Evolutionary conservation across 1,140 invertebrate genomes (phyloP), one percentile per base, ranked within the genome.

Genomic region (Plectus sambesii): DNA sequence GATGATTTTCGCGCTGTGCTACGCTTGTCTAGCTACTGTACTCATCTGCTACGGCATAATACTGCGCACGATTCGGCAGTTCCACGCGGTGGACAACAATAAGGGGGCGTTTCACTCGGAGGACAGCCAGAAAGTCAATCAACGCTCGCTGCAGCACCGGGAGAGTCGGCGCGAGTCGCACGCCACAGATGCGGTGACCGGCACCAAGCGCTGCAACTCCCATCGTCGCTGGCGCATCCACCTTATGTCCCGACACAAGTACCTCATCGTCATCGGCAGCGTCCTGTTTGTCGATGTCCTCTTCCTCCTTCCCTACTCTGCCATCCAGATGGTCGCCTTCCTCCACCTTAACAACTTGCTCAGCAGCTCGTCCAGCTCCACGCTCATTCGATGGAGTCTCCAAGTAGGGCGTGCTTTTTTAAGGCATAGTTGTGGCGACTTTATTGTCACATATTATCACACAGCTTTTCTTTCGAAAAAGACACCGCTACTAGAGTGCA

Each of bases 161-260:
- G n/a, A n/a, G n/a, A n/a, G n/a, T 15, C 39, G 35, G 26, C 27
- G 23, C 25, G 41, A 52, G 40, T 17, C 30, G 24, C 42, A 56
- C 19, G 55, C 52, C n/a, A 36, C 33, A 24, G 29, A 27, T 19
- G 27, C 55, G n/a, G 40, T 42, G 24, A 25, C 26, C 27, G 23
- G 4, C 47, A 25, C 4, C 33, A 50, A 37, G n/a, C 17, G 41
- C 1, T 42, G 46, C 3, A 49, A 44, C 25, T 24, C 15, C 23
- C 27, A 46, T 30, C 29, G 52, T 22, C 40, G 42, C 20, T 55
- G 51, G 53, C 30, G 44, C 23, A 49, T 43, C n/a, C 64, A 67
- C 37, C 45, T 68, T 41, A 69, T 67, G 66, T 62, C 59, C 3
- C 47, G 64, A 19, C 64, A 69, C 54, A 67, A 67, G 45, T 67